Evolutionary conservation across 2,797 vertebrate genomes (phyloP).

Genomic region (Petrocephalus schoutedeni): DNA sequence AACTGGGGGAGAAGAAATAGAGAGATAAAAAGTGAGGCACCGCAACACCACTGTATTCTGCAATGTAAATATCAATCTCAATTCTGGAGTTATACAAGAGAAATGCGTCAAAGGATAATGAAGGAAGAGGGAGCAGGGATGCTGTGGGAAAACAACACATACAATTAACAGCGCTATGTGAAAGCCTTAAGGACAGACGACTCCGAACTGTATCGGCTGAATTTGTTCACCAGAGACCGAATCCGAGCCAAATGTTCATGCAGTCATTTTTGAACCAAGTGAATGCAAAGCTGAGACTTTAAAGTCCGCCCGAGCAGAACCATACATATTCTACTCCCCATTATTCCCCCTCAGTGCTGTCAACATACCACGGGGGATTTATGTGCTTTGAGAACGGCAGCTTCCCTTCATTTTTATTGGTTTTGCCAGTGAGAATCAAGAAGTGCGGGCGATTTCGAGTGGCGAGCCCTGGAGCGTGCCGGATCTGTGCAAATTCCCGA

Average conservation of each 20-base stretch:
- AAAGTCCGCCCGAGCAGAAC: neutral
- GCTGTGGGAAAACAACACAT: neutral
- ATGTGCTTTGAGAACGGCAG: neutral
- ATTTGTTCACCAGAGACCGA: neutral
- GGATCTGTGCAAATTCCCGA: neutral
- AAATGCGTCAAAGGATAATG: neutral
- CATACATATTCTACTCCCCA: neutral
- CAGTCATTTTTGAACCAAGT: neutral
- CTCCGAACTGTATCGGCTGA: neutral
- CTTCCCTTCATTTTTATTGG: constrained; percentile 8
- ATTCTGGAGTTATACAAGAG: neutral
- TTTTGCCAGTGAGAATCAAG: neutral
- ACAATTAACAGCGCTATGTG: neutral
- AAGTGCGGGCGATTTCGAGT: neutral
- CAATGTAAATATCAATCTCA: neutral
- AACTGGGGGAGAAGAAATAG: neutral
- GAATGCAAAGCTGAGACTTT: constrained; percentile 1
- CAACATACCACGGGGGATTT: neutral
- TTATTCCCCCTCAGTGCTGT: neutral
- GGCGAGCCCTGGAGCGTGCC: neutral
- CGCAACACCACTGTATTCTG: neutral
- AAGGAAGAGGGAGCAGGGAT: neutral
- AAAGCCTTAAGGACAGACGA: neutral
- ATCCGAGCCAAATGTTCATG: neutral
- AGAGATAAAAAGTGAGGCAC: neutral